Base-by-base conservation (phyloP, 1,140 invertebrate species). In the Ostrea edulis region DNA sequence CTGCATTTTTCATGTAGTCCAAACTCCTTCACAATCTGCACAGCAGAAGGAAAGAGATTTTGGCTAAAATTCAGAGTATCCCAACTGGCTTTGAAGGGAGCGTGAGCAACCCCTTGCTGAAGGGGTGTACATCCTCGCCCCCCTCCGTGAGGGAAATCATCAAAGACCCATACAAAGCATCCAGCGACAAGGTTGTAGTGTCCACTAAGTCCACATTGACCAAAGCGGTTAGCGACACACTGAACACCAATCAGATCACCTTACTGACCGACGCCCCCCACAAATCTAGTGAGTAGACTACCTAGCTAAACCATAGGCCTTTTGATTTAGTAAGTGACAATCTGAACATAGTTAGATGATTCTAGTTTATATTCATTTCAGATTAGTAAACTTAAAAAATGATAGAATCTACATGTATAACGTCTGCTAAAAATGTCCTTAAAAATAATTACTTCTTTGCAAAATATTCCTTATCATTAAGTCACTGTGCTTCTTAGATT, bases 21-120 rank as follows among this genome's bases (percentile, higher is more conserved):
- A 83, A 51, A 83, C 17, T 83, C 20, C 82, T 83, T 52, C 82
- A 83, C 29, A 54, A 83, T 83, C 52, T 83, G 44, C 82, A 52
- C 8, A 83, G 52, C 82, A 83, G 82, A 83, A 52, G 82, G 44
- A 25, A 83, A 53, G 82, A 83, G 82, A 83, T 83, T 54, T 83
- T 83, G 52, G 52, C 44, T n/a, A 83, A 54, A 51, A 52, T 83
- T 83, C 82, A 83, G 82, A 83, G 9, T 53, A 53, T 83, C 4
- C 82, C 82, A 9, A 14, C 51, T 9, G 52, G 82, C 44, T 29
- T 14, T 54, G 82, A 51, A 9, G 44, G 51, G n/a, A 52, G 0
- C 14, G 44, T 22, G 17, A 54, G 20, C 44, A 83, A 53, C 51
- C 51, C 44, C 22, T 44, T 53, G 9, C 82, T 53, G 9, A 83